Conservation (phyloP, 2,888 invertebrate species). For the Myopa testacea region DNA sequence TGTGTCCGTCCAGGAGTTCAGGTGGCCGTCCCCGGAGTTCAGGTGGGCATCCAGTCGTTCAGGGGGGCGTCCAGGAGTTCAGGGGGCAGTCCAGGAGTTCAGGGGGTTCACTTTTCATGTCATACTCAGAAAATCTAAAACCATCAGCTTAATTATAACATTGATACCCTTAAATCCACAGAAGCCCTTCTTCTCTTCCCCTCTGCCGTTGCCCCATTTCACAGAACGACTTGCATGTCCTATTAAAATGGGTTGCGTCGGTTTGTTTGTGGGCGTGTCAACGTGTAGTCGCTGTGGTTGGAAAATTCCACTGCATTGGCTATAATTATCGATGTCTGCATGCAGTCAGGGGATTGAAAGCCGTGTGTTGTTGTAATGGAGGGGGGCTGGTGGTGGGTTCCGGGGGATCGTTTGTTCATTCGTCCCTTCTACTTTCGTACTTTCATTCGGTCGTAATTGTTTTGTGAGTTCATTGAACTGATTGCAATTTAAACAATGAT, state of each 20-base stretch:
- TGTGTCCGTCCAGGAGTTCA: neutral
- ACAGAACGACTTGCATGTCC: slow-evolving; percentile 7
- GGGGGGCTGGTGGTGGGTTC: no score
- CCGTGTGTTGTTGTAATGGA: neutral
- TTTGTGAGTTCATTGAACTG: slow-evolving; percentile 26
- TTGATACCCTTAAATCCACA: slow-evolving; percentile 38
- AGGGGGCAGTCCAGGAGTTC: neutral
- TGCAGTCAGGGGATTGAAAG: neutral
- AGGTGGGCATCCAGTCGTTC: no score
- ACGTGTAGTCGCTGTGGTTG: neutral
- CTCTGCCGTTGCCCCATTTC: neutral
- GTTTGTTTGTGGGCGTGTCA: slow-evolving; percentile 22
- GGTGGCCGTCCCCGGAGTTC: neutral
- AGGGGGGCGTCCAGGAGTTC: no score
- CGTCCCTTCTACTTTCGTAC: no score
- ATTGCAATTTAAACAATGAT: neutral
- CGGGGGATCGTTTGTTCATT: neutral
- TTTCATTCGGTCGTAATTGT: neutral
- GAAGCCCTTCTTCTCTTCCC: no score
- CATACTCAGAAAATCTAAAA: slow-evolving; percentile 8
- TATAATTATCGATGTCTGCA: slow-evolving; percentile 28
- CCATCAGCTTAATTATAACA: slow-evolving; percentile 42
- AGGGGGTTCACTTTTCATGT: neutral
- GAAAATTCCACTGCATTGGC: slow-evolving; percentile 25
- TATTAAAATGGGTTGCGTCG: neutral